Evolutionary conservation across 2,797 vertebrate species (phyloP), one percentile per base, ranked within the genome.

Genomic region (Hippoglossus hippoglossus): DNA sequence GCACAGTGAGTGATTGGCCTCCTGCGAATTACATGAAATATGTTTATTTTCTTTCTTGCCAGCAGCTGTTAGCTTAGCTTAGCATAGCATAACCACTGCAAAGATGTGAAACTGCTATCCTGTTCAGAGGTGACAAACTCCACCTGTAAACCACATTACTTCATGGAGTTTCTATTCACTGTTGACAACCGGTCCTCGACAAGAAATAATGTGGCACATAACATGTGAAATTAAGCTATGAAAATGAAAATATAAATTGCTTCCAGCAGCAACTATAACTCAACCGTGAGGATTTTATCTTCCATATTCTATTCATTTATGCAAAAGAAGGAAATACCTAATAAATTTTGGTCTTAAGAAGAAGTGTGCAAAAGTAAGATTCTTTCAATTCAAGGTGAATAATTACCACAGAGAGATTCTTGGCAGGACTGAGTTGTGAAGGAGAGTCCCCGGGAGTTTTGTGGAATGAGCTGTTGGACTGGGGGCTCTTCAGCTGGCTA

Each of bases 361-460:
- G 46, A 67, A 63, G 39, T 13, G 15, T 10, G 10, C 44, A 58
- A 68, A 51, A 26, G 31, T 53, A 22, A 0, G 75, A 56, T 72
- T 75, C 10, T 71, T 84, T 81, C 53, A 75, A 68, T 81, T 80
- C 49, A 73, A 71, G 72, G 65, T 83, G 73, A 85, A 78, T 81
- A 89, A 84, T 94, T 94, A 95, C 95, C 95, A 85, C 84, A 21
- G 93, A 91, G 71, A 90, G 86, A 84, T 77, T 93, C 89, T 94
- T 95, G 85, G 92, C 92, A 83, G 94, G 94, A 81, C 94, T 95
- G 81, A 94, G 91, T 47, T 92, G 92, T 73, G 93, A 94, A 6
- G 94, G 93, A 69, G 94, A 94, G 86, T 95, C 91, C 77, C 91
- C 94, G 1, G 91, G 83, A 76, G 91, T 85, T 93, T 94, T 94